phyloP scores from a whole-genome alignment of 2,888 invertebrate species.

The Lysandra bellargus region DNA sequence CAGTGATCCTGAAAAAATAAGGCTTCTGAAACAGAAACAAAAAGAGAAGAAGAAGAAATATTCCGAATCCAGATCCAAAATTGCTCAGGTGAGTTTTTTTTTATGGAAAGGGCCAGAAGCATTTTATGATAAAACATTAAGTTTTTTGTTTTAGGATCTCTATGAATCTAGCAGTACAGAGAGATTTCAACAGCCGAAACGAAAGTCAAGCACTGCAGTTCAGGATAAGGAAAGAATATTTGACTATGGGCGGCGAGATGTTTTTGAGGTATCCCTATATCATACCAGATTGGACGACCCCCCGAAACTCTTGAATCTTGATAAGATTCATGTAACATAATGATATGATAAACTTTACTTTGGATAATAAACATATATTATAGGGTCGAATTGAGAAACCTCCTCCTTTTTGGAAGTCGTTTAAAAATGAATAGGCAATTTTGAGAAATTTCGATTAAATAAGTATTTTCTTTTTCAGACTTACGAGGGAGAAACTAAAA shows the following conservation, averaged over 20 bases:
- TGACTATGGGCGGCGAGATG: conserved; percentile 31
- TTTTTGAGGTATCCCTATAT: conserved; percentile 33
- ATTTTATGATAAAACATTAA: no score
- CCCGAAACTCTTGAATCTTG: no score
- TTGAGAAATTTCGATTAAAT: background rate
- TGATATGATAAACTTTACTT: no score
- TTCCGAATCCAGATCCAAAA: conserved; percentile 46
- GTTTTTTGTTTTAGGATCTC: conserved; percentile 45
- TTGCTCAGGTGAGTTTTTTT: conserved; percentile 48
- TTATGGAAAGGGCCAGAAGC: background rate
- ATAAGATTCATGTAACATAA: no score
- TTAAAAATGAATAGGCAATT: background rate
- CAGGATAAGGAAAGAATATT: conserved; percentile 34
- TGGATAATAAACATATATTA: no score
- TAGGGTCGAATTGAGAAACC: no score
- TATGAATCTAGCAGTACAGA: conserved; percentile 53
- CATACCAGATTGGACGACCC: no score
- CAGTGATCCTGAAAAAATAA: conserved; percentile 63
- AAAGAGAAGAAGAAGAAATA: conserved; percentile 53
- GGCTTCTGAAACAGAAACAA: conserved; percentile 52
- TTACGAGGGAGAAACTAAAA: background rate
- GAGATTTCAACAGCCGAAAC: conserved; percentile 39
- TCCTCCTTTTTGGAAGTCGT: no score
- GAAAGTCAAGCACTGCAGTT: conserved; percentile 36
- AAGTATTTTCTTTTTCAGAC: background rate